A percentile compares a stretch with the other conserved stretches of the same genome.
These are phyloP conservation scores for Andrena fulva DNA, from an alignment of 2,888 invertebrate species.

Conservation along the genomic window DNA sequence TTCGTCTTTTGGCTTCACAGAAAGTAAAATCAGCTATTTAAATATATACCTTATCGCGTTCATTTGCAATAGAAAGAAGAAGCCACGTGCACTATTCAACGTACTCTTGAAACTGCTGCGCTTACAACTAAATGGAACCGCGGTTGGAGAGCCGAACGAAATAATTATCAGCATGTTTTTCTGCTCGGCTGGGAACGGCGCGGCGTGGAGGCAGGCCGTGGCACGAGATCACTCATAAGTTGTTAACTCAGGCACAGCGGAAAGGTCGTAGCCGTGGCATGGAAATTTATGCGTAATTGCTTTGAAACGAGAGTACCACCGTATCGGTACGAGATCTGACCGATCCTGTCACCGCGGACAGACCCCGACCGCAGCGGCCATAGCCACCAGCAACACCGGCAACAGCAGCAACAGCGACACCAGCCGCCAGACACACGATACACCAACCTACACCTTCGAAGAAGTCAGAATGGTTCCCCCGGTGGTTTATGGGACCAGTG, in stretches of 20 bases:
- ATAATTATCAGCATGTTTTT: constrained; percentile 35
- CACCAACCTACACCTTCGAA: constrained; percentile 63
- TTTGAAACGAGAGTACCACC: constrained; percentile 65
- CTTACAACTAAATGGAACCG: background rate
- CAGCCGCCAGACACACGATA: constrained; percentile 56
- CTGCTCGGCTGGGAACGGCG: constrained; percentile 25
- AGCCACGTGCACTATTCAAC: no score
- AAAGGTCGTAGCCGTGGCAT: constrained; percentile 58
- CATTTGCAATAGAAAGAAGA: no score
- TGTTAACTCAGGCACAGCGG: constrained; percentile 47
- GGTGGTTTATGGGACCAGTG: constrained; percentile 69
- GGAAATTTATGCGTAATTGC: constrained; percentile 67
- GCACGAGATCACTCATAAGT: constrained; percentile 39
- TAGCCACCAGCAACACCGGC: constrained; percentile 28
- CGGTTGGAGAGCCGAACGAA: constrained; percentile 6
- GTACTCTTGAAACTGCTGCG: background rate
- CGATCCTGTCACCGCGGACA: constrained; percentile 65
- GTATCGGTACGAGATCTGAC: constrained; percentile 67
- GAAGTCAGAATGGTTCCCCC: constrained; percentile 58
- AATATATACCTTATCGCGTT: no score
- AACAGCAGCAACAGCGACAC: constrained; percentile 18
- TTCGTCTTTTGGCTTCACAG: no score
- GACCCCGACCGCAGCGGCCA: constrained; percentile 33
- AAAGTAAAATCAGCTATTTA: no score
- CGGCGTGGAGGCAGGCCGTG: constrained; percentile 5